Base-by-base conservation (phyloP, 2,797 vertebrate species). In the Vespertilio murinus region DNA sequence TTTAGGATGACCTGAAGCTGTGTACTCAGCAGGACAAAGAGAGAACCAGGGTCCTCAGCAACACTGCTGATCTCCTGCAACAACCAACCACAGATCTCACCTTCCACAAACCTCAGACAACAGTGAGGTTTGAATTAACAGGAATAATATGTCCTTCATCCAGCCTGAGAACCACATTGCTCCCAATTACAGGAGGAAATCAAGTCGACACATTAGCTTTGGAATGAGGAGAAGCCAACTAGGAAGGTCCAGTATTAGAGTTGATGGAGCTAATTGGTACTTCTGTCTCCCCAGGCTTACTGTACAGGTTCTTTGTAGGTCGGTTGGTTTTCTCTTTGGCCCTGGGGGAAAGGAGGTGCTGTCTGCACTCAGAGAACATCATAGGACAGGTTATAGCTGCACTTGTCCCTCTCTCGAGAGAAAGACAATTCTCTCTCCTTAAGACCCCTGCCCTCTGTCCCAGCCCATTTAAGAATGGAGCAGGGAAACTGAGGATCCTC, bases 281-380 rank as follows among this genome's bases (percentile, higher is more conserved):
- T 49, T 78, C 42, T 56, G 71, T 30, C n/a, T 94, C 35, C 25
- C 74, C n/a, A n/a, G 33, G 28, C 35, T 14, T 81, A 7, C 74
- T n/a, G 12, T 6, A 30, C 2, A 49, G 40, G 61, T 16, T 49
- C 56, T 77, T 35, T 18, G 30, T 9, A 49, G 49, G 28, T 64
- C 73, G 28, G 3, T 0, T 11, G 7, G 14, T 52, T 49, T 82
- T 47, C 77, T 65, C 59, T 28, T 8, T 16, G 52, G 28, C 42
- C 30, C 49, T 28, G 14, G 56, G 33, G 12, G 18, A 64, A 64
- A 33, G n/a, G 67, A 74, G 5, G 9, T 8, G 1, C 6, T 8
- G 0, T 47, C 12, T 25, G 35, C 0, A 1, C 16, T 70, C 52
- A 25, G 30, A 1, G 13, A 16, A 47, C 4, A 20, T 65, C 70